Conservation (phyloP, 1,140 invertebrate genomes). For the Whitmania pigra region DNA sequence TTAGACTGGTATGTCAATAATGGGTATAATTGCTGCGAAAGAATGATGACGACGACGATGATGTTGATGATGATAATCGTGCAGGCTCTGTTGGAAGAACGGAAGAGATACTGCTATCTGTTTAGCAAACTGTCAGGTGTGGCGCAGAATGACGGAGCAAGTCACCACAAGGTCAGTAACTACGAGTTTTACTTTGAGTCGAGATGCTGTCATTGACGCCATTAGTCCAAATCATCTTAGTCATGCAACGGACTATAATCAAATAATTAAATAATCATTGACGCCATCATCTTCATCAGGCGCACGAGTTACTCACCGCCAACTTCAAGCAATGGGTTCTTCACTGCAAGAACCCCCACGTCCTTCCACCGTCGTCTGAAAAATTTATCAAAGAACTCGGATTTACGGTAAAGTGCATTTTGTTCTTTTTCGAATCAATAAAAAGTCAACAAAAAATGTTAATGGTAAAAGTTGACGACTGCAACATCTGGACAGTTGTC, state of each 20-base stretch:
- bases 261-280: too few species aligned
- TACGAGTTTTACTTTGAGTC: too few species aligned
- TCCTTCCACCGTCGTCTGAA: conserved; percentile 32
- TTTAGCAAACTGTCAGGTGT: conserved; percentile 77
- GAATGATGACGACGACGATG: conserved; percentile 9
- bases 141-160: conserved; percentile 77
- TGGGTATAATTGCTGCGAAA: background rate
- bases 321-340: conserved; percentile 31
- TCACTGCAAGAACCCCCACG: conserved; percentile 31
- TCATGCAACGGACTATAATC: too few species aligned
- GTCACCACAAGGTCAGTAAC: conserved; percentile 49
- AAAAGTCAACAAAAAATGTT: too few species aligned
- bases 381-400: conserved; percentile 3
- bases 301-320: conserved; percentile 28
- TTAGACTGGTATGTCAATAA: conserved; percentile 4
- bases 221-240: background rate
- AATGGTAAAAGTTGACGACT: background rate
- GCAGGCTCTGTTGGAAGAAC: conserved; percentile 52
- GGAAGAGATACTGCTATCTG: conserved; percentile 79
- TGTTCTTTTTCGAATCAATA: too few species aligned
- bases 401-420: conserved; percentile 12
- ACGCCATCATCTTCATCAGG: conserved; percentile 20
- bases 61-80: conserved; percentile 16
- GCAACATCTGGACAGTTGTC: too few species aligned
- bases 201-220: background rate